These are phyloP conservation scores for Puffinus mauretanicus DNA, from an alignment of 2,113 vertebrate species.

Conservation along the genomic window DNA sequence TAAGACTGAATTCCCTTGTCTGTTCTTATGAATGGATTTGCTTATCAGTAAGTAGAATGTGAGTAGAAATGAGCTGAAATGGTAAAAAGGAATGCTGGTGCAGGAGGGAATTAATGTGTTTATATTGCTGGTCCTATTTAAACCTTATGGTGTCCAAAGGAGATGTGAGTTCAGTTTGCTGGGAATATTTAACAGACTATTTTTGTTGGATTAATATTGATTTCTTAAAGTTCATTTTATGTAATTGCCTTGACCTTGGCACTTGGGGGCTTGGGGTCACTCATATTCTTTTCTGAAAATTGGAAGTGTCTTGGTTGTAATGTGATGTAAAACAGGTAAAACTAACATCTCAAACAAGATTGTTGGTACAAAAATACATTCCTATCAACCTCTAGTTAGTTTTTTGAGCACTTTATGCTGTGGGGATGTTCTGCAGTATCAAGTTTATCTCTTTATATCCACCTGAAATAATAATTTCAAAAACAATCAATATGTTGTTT, in stretches of 20 bases:
- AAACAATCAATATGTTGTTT: background rate
- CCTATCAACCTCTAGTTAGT: background rate
- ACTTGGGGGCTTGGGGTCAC: background rate
- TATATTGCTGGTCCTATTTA: background rate
- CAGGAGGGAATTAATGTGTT: background rate
- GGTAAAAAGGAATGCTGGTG: background rate
- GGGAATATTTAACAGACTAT: background rate
- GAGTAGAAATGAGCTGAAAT: background rate
- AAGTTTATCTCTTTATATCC: background rate
- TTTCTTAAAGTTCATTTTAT: conserved; percentile 6
- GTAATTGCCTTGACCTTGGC: background rate
- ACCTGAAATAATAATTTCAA: background rate
- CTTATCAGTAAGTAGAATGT: background rate
- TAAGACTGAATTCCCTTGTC: background rate
- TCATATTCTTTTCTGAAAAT: background rate
- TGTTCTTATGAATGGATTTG: background rate
- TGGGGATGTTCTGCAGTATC: background rate
- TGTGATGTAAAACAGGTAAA: background rate
- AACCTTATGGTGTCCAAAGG: background rate
- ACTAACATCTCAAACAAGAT: background rate
- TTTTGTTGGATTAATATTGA: conserved; percentile 19
- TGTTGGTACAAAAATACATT: background rate
- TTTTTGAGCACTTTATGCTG: background rate
- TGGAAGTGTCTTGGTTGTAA: background rate
- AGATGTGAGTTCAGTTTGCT: background rate